Conservation (phyloP, 2,797 vertebrate species). For the Acrocephalus scirpaceus region DNA sequence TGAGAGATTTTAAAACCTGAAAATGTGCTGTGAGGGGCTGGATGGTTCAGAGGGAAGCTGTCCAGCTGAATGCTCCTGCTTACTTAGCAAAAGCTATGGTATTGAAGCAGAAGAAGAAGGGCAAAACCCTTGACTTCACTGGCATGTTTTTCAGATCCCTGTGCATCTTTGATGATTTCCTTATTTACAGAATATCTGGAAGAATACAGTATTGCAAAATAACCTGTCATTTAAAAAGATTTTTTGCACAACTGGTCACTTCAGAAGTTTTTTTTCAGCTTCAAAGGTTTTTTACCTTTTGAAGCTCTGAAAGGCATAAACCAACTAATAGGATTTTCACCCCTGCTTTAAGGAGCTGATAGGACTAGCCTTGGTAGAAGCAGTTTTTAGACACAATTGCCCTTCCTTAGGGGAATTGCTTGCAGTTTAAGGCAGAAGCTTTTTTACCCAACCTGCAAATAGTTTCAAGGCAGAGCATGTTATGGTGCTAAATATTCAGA, state of each 20-base stretch:
- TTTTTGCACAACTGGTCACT: neutral
- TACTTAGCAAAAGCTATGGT: neutral
- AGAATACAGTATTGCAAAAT: neutral
- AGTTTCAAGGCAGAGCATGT: neutral
- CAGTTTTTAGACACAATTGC: neutral
- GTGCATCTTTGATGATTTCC: neutral
- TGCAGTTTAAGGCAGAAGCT: neutral
- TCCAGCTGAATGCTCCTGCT: neutral
- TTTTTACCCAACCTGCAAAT: neutral
- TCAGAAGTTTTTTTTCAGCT: neutral
- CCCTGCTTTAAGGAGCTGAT: neutral
- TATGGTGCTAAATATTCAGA: neutral
- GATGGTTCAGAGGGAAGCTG: neutral
- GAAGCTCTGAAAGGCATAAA: constrained; percentile 3
- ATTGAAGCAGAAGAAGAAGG: neutral
- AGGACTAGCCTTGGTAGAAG: neutral
- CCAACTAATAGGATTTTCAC: constrained; percentile 5
- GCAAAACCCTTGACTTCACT: neutral
- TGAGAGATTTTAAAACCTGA: neutral
- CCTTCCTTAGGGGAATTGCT: neutral
- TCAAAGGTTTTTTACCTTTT: constrained; percentile 9
- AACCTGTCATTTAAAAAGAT: neutral
- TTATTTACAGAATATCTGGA: neutral
- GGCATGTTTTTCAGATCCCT: neutral
- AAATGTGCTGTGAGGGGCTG: neutral